phyloP scores from a whole-genome alignment of 2,888 invertebrate genomes.

The Sphecodes monilicornis region DNA sequence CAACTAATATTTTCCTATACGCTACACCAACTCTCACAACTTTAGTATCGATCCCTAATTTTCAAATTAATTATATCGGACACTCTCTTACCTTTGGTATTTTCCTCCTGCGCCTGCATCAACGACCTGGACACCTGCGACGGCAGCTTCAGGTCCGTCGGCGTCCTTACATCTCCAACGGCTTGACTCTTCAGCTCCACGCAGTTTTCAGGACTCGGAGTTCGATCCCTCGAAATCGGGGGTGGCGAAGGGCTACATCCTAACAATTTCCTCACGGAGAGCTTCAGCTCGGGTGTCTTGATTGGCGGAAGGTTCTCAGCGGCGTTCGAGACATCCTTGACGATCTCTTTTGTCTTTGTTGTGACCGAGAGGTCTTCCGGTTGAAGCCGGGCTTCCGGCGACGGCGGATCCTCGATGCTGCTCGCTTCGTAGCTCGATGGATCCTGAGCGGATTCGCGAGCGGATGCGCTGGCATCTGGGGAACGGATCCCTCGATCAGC shows the following conservation, averaged over 20 bases:
- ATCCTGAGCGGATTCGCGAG: constrained; percentile 59
- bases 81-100: constrained; percentile 62
- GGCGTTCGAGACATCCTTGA: constrained; percentile 52
- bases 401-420: constrained; percentile 69
- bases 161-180: constrained; percentile 44
- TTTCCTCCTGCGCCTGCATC: constrained; percentile 60
- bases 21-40: too few species aligned
- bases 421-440: constrained; percentile 54
- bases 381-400: constrained; percentile 78
- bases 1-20: background rate
- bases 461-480: constrained; percentile 63
- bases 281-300: constrained; percentile 79
- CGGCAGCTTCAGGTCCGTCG: constrained; percentile 60
- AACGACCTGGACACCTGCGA: constrained; percentile 63
- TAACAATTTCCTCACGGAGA: constrained; percentile 80
- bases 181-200: constrained; percentile 57
- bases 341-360: constrained; percentile 68
- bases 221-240: constrained; percentile 72
- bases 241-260: constrained; percentile 81
- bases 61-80: background rate
- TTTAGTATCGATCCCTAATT: background rate
- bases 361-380: constrained; percentile 80
- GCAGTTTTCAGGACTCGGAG: constrained; percentile 67
- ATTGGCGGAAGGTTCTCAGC: constrained; percentile 58
- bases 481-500: constrained; percentile 54